Percentiles rank a stretch among this genome's conserved stretches.
Evolutionary conservation across 2,113 vertebrate species (phyloP).

Genomic region (Otocyon megalotis): DNA sequence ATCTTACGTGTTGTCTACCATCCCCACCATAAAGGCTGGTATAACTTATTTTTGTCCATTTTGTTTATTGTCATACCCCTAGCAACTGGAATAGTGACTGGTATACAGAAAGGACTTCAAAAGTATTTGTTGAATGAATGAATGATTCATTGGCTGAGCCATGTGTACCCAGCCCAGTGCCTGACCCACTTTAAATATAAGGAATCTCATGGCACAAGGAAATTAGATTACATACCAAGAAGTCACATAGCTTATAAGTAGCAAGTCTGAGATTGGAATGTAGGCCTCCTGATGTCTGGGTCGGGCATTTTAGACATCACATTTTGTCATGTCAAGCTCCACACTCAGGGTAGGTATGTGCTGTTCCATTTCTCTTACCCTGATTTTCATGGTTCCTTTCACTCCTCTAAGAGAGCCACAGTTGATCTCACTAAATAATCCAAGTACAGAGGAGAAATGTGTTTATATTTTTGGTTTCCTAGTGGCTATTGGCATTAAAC

Average conservation of each 20-base stretch:
- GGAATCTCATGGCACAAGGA: background rate
- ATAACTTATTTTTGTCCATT: background rate
- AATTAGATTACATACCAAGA: background rate
- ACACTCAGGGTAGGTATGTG: background rate
- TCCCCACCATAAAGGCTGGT: background rate
- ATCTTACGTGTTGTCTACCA: background rate
- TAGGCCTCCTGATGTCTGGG: background rate
- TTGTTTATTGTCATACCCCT: background rate
- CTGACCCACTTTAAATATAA: background rate
- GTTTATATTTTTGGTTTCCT: background rate
- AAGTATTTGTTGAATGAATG: background rate
- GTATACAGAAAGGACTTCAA: background rate
- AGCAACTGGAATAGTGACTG: background rate
- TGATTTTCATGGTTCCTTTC: background rate
- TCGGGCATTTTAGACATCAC: rapidly evolving
- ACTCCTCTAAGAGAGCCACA: background rate
- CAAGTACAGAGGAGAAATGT: background rate
- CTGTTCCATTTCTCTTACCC: background rate
- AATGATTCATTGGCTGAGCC: background rate
- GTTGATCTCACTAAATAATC: background rate
- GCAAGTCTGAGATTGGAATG: background rate
- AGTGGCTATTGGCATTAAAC: background rate
- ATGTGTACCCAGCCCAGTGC: background rate
- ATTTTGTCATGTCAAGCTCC: background rate
- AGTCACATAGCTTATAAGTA: background rate